Evolutionary conservation across 2,113 vertebrate species (phyloP), one percentile per base, ranked within the genome.

Genomic region (Halichoerus grypus): DNA sequence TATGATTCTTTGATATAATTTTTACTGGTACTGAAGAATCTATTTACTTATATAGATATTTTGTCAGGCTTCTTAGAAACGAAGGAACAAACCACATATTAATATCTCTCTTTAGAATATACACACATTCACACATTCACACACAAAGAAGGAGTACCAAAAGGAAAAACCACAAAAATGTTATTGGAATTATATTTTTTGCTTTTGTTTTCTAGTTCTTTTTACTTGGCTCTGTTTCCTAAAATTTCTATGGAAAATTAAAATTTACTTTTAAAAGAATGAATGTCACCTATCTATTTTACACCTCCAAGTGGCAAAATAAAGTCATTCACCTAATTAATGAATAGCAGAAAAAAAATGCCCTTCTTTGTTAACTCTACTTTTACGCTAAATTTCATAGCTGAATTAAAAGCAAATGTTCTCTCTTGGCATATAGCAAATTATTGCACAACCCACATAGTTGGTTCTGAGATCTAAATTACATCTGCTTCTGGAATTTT

Each of bases 381-480:
- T 84, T 93, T 96, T 98, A 94, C 33, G 92, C 28, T 88, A 79
- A 79, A 33, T 76, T 97, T 97, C 84, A 80, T 74, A 98, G 97
- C 19, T 82, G 95, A 96, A 97, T 94, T 65, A 84, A 97, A 98
- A 97, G 80, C 42, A 98, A 97, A 98, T 94, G 83, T 59, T 96
- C 26, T 97, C 63, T 89, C 69, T 93, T 96, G 91, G 53, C 82
- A 69, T 96, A 94, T 93, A 53, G 1, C 92, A 92, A 96, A 77
- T 95, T 80, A 91, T 93, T 97, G 96, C 79, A 63, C 33, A 97
- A 94, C 0, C 15, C 3, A 71, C 33, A 0, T 95, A 87, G 91
- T 51, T 94, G 90, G 22, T 96, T 80, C 15, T 97, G 51, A 97
- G 33, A 98, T 91, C 88, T 92, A 95, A 98, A 72, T 83, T 92